Conservation (phyloP, 2,113 vertebrate genomes). For the Silurus glanis region DNA sequence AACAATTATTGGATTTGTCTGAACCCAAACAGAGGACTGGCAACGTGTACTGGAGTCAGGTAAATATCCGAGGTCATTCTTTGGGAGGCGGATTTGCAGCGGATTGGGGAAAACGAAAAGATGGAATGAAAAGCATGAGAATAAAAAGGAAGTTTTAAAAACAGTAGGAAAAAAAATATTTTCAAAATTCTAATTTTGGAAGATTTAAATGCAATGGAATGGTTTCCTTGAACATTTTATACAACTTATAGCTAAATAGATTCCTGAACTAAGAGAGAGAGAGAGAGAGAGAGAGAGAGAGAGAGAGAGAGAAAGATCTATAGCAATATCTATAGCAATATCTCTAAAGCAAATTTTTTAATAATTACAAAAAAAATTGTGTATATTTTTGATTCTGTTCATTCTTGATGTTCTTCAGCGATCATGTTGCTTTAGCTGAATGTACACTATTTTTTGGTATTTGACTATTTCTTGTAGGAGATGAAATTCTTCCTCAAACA, state of each 20-base stretch:
- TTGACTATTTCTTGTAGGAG: neutral
- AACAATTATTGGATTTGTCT: slow-evolving; percentile 59
- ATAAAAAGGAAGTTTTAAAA: neutral
- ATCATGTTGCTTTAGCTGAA: neutral
- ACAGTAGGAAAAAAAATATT: neutral
- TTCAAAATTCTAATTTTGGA: neutral
- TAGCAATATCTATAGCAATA: neutral
- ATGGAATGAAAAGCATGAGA: neutral
- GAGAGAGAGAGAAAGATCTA: neutral
- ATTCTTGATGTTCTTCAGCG: neutral
- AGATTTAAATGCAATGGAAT: no score
- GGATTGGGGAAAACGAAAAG: neutral
- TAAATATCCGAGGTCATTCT: slow-evolving; percentile 58
- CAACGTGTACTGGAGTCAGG: slow-evolving; percentile 42
- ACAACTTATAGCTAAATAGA: neutral
- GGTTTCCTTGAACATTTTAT: neutral
- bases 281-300: slow-evolving; percentile 4
- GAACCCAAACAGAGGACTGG: slow-evolving; percentile 53
- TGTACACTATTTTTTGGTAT: neutral
- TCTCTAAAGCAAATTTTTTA: neutral
- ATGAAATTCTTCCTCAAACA: neutral
- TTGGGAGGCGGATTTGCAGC: slow-evolving; percentile 16
- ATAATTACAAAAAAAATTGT: neutral
- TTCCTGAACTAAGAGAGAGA: neutral
- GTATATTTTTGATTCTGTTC: neutral